These are phyloP conservation scores for Spinibarbus caldwelli DNA, from an alignment of 2,797 vertebrate species.

Conservation along the genomic window DNA sequence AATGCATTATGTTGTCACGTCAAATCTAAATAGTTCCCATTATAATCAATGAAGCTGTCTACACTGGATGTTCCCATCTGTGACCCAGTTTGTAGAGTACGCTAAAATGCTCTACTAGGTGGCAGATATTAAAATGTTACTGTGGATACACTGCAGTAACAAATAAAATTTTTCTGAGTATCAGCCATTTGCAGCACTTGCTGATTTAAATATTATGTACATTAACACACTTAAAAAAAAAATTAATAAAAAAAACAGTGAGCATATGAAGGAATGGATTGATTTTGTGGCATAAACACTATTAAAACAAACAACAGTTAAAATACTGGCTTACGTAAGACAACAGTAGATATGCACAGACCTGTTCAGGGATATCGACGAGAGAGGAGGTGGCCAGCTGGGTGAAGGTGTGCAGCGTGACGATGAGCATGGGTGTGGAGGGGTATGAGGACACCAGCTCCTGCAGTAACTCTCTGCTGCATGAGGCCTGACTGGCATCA, in stretches of 20 bases:
- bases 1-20: neutral
- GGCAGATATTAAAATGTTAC: neutral
- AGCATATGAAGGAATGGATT: neutral
- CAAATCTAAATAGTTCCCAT: neutral
- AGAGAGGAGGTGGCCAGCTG: constrained; percentile 93
- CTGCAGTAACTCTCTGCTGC: constrained; percentile 91
- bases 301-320: no score
- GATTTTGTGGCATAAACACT: neutral
- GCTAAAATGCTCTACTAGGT: neutral
- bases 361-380: constrained; percentile 97
- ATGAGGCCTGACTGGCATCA: constrained; percentile 90
- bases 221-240: neutral
- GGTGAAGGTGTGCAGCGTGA: constrained; percentile 96
- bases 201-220: neutral
- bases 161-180: no score
- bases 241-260: neutral
- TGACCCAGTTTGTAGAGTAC: neutral
- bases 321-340: neutral
- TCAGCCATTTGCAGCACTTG: no score
- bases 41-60: neutral
- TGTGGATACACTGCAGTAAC: neutral
- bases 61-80: neutral
- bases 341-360: constrained; percentile 54
- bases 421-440: constrained; percentile 95
- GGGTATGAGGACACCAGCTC: constrained; percentile 94